phyloP scores from a whole-genome alignment of 2,113 vertebrate species.

The Myotis davidii region DNA sequence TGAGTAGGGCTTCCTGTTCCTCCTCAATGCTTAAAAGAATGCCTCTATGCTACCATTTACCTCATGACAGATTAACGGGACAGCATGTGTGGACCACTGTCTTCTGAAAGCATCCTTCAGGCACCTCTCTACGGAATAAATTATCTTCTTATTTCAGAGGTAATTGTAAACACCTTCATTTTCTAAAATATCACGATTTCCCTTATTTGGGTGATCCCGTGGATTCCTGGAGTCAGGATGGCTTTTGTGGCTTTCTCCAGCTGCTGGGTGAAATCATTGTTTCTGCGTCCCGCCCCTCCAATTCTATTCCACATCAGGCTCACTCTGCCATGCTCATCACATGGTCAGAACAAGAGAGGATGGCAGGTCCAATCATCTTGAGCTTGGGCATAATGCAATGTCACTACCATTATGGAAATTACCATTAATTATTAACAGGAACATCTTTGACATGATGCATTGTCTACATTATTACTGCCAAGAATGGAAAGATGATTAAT shows the following conservation, averaged over 20 bases:
- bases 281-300: neutral
- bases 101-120: neutral
- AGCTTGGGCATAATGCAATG: neutral
- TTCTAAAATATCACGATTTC: neutral
- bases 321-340: neutral
- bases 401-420: conserved; percentile 66
- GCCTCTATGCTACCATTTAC: neutral
- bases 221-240: neutral
- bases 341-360: neutral
- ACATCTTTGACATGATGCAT: conserved; percentile 57
- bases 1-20: neutral
- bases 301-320: neutral
- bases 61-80: neutral
- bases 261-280: neutral
- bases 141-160: neutral
- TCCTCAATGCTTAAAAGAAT: neutral
- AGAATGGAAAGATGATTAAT: conserved; percentile 62
- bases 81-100: neutral
- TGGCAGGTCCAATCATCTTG: neutral
- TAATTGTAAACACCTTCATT: neutral
- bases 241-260: neutral
- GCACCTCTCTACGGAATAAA: neutral
- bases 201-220: neutral
- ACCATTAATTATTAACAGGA: conserved; percentile 68
- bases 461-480: conserved; percentile 47